Percentiles rank a stretch among this genome's conserved stretches.
Evolutionary conservation across 1,140 invertebrate species (phyloP).

Genomic region (Helicoverpa zea): DNA sequence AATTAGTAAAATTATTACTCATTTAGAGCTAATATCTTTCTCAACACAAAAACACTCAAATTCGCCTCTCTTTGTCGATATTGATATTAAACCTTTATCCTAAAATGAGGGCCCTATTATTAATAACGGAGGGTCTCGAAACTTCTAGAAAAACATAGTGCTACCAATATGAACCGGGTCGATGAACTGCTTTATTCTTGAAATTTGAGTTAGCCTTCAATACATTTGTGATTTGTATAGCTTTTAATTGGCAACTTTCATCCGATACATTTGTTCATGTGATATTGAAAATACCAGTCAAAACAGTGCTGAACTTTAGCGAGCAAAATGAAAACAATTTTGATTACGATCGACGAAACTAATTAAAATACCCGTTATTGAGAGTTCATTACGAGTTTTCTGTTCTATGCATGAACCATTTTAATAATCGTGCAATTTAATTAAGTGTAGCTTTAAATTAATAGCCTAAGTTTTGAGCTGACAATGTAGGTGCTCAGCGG

Average conservation of each 20-base stretch:
- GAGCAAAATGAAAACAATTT: slow-evolving; percentile 31
- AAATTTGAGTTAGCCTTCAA: background rate
- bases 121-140: background rate
- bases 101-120: too few relatives aligned
- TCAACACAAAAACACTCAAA: too few relatives aligned
- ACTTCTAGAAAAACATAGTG: background rate
- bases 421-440: slow-evolving; percentile 29
- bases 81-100: too few relatives aligned
- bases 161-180: background rate
- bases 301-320: slow-evolving; percentile 3
- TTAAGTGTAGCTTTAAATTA: slow-evolving; percentile 31
- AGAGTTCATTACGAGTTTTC: slow-evolving; percentile 26
- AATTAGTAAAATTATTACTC: too few relatives aligned
- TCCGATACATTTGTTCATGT: background rate
- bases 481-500: slow-evolving; percentile 22
- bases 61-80: too few relatives aligned
- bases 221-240: background rate
- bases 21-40: too few relatives aligned
- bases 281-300: slow-evolving; percentile 7
- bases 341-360: slow-evolving; percentile 19
- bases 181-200: background rate
- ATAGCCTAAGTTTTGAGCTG: slow-evolving; percentile 14
- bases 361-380: slow-evolving; percentile 27
- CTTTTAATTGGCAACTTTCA: background rate
- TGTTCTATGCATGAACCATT: slow-evolving; percentile 1